Percentiles rank a stretch among this genome's conserved stretches.
phyloP scores from a whole-genome alignment of 2,888 invertebrate genomes.

The Shargacucullia verbasci region DNA sequence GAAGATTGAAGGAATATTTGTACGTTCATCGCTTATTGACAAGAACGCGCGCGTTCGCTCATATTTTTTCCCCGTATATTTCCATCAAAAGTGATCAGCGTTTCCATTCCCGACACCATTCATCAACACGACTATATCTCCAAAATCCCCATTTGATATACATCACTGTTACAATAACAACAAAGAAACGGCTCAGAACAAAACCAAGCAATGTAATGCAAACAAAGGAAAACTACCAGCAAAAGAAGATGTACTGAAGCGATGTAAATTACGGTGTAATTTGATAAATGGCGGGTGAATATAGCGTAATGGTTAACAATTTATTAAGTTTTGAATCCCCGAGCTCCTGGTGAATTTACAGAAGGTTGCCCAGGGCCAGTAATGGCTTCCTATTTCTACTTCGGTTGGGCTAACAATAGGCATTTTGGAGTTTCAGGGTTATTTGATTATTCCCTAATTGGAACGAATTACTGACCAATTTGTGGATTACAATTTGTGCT shows the following conservation, averaged over 20 bases:
- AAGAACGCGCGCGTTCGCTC: background rate
- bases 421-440: conserved; percentile 33
- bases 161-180: conserved; percentile 15
- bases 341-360: conserved; percentile 24
- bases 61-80: conserved; percentile 24
- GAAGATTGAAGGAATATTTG: too few species aligned
- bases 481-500: conserved; percentile 33
- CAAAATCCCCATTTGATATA: conserved; percentile 11
- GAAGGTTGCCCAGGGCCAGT: conserved; percentile 34
- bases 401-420: conserved; percentile 13
- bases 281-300: conserved; percentile 57
- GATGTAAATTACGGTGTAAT: conserved; percentile 56
- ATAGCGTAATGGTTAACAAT: conserved; percentile 57
- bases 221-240: conserved; percentile 13
- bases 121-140: conserved; percentile 12
- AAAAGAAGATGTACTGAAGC: conserved; percentile 10
- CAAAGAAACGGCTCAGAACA: background rate
- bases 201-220: conserved; percentile 13
- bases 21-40: too few species aligned
- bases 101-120: conserved; percentile 40
- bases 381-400: conserved; percentile 42
- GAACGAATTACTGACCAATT: conserved; percentile 20
- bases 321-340: conserved; percentile 57
- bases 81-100: conserved; percentile 34
- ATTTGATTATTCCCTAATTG: conserved; percentile 40